Conservation (phyloP, 1,140 invertebrate species). For the Drosophila rhopaloa region DNA sequence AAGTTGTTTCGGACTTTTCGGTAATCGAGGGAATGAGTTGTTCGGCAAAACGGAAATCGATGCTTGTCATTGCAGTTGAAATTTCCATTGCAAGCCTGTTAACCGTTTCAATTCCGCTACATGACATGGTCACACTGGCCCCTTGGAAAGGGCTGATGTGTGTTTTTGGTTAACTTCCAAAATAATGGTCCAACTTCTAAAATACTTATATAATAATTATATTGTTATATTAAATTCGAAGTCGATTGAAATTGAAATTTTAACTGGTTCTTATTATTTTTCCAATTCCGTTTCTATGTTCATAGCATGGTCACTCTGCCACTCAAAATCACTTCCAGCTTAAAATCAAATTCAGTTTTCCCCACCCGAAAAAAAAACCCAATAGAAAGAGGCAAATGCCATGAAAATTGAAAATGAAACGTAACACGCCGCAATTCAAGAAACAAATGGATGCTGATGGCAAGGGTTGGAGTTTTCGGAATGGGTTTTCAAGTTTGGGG, state of each 20-base stretch:
- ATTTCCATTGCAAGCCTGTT: not conserved
- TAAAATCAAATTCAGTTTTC: conserved; percentile 2
- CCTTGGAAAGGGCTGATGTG: no score
- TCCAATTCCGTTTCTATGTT: no score
- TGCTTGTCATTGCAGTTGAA: conserved; percentile 5
- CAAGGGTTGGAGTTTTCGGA: conserved; percentile 1
- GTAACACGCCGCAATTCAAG: conserved; percentile 67
- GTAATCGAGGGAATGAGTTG: conserved; percentile 15
- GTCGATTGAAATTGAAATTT: no score
- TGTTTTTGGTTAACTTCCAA: no score
- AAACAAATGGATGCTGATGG: conserved; percentile 67
- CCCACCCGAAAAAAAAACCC: not conserved
- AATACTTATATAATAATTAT: no score
- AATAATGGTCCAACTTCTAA: no score
- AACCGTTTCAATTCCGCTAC: conserved; percentile 7
- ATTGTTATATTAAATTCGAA: no score
- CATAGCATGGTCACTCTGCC: conserved; percentile 2
- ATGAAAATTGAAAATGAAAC: conserved; percentile 80
- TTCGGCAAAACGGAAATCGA: conserved; percentile 20
- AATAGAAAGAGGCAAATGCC: conserved; percentile 55
- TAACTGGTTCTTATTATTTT: no score
- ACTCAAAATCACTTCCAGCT: not conserved
- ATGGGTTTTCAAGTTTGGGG: conserved; percentile 3
- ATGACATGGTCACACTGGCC: conserved; percentile 5
- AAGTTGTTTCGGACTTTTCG: conserved; percentile 43